Evolutionary conservation across 2,113 vertebrate species (phyloP).

Genomic region (Scortum barcoo): DNA sequence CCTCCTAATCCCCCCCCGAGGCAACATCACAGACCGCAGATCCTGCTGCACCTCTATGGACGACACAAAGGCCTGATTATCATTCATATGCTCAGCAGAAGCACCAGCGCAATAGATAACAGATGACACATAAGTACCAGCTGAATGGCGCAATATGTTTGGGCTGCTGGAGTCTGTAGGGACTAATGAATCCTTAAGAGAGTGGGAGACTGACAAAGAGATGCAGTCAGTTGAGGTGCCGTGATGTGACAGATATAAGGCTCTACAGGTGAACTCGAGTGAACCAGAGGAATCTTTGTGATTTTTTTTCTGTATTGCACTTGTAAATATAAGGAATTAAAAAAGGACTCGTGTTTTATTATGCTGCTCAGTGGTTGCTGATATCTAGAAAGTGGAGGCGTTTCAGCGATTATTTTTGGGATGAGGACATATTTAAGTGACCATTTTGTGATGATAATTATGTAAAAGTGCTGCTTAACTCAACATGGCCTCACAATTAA

Average conservation of each 20-base stretch:
- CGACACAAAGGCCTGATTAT: conserved; percentile 86
- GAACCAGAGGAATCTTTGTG: conserved; percentile 3
- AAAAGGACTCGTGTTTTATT: conserved; percentile 5
- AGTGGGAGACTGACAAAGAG: conserved; percentile 66
- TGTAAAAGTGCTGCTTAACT: conserved; percentile 43
- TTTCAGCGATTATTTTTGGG: conserved; percentile 20
- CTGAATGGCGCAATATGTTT: conserved; percentile 83
- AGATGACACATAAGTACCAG: conserved; percentile 84
- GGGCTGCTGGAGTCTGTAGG: conserved; percentile 77
- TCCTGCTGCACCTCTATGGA: conserved; percentile 80
- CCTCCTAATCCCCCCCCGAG: conserved; percentile 85
- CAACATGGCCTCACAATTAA: conserved; percentile 34
- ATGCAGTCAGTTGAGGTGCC: conserved; percentile 42
- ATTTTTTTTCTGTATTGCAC: not conserved
- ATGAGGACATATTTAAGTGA: conserved; percentile 27
- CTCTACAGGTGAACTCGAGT: conserved; percentile 73
- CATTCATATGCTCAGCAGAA: conserved; percentile 84
- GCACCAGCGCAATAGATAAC: conserved; percentile 85
- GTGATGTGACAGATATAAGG: conserved; percentile 60
- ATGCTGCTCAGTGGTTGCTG: not conserved
- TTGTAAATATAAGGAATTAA: not conserved
- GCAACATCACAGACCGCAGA: conserved; percentile 81
- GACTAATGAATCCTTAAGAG: conserved; percentile 84
- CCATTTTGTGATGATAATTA: conserved; percentile 33
- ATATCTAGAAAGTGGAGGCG: conserved; percentile 12